Evolutionary conservation across 2,797 vertebrate genomes (phyloP).

Genomic region (Gobionotothen gibberifrons): DNA sequence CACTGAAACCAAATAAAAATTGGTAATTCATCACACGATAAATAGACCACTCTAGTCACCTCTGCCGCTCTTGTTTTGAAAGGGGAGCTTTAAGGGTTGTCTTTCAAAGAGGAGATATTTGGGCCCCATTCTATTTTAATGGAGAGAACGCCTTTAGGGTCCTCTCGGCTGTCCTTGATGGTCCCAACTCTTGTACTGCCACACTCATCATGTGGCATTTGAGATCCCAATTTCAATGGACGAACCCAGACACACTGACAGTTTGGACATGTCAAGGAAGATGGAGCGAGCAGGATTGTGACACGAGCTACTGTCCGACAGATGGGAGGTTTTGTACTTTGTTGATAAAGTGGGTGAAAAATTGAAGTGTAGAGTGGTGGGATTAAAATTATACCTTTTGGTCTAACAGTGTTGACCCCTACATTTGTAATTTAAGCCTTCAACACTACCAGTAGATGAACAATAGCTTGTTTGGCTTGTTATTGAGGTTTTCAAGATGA

Average conservation of each 20-base stretch:
- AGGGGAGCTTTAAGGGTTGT: constrained; percentile 58
- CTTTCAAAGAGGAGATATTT: constrained; percentile 75
- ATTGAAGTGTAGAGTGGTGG: constrained; percentile 48
- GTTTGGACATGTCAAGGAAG: constrained; percentile 66
- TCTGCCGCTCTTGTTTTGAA: constrained; percentile 83
- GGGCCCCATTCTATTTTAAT: constrained; percentile 79
- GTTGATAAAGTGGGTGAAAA: constrained; percentile 60
- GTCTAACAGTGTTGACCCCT: constrained; percentile 40
- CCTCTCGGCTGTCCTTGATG: constrained; percentile 68
- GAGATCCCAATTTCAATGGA: constrained; percentile 56
- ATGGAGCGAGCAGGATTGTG: constrained; percentile 51
- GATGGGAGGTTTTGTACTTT: constrained; percentile 56
- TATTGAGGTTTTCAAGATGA: constrained; percentile 8
- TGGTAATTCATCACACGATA: constrained; percentile 62
- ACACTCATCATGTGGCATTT: constrained; percentile 65
- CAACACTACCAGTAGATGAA: constrained; percentile 24
- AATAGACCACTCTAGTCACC: constrained; percentile 72
- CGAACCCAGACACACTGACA: constrained; percentile 66
- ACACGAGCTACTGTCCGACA: constrained; percentile 24
- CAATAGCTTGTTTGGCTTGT: constrained; percentile 10
- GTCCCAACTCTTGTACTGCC: constrained; percentile 53
- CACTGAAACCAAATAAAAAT: constrained; percentile 62
- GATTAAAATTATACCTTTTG: constrained; percentile 46
- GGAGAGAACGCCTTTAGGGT: constrained; percentile 65
- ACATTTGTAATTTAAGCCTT: constrained; percentile 49